Base-by-base conservation (phyloP, 1,140 invertebrate species). In the Tigriopus japonicus region DNA sequence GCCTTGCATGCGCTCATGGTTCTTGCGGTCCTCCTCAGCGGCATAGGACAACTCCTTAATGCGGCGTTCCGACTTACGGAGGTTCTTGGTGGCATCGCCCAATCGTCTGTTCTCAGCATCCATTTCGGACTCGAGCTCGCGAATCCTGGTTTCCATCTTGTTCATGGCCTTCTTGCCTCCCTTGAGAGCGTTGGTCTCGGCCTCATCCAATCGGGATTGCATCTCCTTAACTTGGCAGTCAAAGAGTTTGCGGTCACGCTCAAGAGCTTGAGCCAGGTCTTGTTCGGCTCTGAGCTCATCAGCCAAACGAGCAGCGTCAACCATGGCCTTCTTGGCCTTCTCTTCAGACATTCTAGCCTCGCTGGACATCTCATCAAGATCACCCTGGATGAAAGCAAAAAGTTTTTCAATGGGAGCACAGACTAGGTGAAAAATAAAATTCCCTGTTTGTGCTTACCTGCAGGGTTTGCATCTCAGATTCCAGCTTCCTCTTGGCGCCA, bases 401-500 rank as follows among this genome's bases (percentile, higher is more conserved):
- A 28, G 56, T n/a, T 10, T 17, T 21, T 54, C 23, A n/a, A n/a
- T n/a, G n/a, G n/a, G 10, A 43, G 42, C 10, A 43, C 10, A 43
- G n/a, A 17, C 15, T 52, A 52, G 12, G 23, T 52, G 23, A n/a
- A n/a, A n/a, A n/a, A n/a, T n/a, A n/a, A n/a, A n/a, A 17, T 15
- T 41, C 10, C 42, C 15, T 42, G 40, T 49, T 42, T 28, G 58
- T 61, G 73, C 76, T 74, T 65, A 81, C 81, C 78, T 96, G 90
- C 70, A 98, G 83, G 63, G 93, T 92, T 72, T 92, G 85, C 69
- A 98, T 79, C 77, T 98, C 95, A 65, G 85, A 83, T 73, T 98
- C 95, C 68, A 98, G 79, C 81, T 98, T 98, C 79, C 91, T 89
- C 85, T 98, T 98, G 74, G 89, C 86, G 65, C 87, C 84, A 49